These are phyloP conservation scores for Diceros bicornis DNA, from an alignment of 2,797 vertebrate genomes.

Conservation along the genomic window DNA sequence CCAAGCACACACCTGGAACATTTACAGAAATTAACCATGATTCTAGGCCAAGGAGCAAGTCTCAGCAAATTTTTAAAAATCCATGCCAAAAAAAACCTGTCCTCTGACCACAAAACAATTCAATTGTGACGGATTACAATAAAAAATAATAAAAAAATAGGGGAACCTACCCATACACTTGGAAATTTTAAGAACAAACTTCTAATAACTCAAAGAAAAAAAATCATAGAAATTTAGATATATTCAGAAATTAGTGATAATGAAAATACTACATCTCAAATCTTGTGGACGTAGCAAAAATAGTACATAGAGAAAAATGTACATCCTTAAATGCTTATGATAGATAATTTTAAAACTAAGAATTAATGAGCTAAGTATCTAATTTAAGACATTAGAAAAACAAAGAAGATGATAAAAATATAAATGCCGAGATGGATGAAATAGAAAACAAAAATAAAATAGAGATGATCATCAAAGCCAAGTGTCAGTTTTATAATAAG, in stretches of 20 bases:
- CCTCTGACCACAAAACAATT: conserved; percentile 20
- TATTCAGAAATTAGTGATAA: conserved; percentile 16
- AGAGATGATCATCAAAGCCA: background rate
- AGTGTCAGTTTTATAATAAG: background rate
- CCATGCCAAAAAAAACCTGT: background rate
- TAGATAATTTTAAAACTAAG: background rate
- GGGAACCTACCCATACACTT: background rate
- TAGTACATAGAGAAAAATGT: background rate
- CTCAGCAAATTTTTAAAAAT: background rate
- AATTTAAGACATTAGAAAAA: background rate
- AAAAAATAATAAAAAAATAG: background rate
- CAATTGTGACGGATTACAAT: background rate
- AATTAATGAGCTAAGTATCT: background rate
- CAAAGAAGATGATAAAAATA: conserved; percentile 17
- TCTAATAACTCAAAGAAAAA: conserved; percentile 20
- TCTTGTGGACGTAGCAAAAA: background rate
- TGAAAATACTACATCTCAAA: background rate
- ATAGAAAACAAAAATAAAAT: conserved; percentile 47
- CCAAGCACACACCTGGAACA: background rate
- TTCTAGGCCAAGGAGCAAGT: background rate
- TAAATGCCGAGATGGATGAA: conserved; percentile 23
- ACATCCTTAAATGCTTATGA: background rate
- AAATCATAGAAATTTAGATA: background rate
- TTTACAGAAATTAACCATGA: background rate
- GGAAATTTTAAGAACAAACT: conserved; percentile 14